phyloP scores from a whole-genome alignment of 2,113 vertebrate genomes.

The Puma concolor region DNA sequence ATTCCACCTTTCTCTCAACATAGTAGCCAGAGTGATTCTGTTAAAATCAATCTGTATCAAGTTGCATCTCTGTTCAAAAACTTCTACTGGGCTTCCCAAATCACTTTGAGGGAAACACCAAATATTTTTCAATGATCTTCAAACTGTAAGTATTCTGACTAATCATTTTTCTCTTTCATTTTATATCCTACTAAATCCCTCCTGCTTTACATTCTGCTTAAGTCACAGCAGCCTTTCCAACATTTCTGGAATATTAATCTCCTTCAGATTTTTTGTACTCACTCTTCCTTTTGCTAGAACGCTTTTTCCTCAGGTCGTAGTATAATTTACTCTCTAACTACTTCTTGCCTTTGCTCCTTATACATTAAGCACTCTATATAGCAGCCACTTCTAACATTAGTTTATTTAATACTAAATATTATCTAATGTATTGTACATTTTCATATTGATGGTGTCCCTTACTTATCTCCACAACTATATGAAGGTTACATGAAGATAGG shows the following conservation, averaged over 20 bases:
- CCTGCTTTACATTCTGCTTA: not conserved
- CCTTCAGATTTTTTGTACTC: not conserved
- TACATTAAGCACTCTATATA: not conserved
- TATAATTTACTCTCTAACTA: not conserved
- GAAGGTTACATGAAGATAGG: not conserved
- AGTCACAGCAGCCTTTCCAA: not conserved
- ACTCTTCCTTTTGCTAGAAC: not conserved
- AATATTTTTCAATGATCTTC: not conserved
- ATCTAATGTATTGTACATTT: not conserved
- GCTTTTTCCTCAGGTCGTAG: not conserved
- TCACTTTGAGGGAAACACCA: not conserved
- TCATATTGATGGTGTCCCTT: not conserved
- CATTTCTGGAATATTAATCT: not conserved
- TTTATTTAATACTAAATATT: not conserved
- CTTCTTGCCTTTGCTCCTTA: not conserved
- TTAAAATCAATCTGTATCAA: not conserved
- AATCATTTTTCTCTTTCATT: not conserved
- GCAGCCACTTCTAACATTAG: not conserved
- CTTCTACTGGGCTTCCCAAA: not conserved
- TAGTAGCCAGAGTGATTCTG: not conserved
- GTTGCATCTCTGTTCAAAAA: not conserved
- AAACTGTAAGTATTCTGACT: not conserved
- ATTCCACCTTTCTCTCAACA: not conserved
- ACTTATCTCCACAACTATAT: not conserved
- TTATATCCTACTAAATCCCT: not conserved